Evolutionary conservation across 2,113 vertebrate genomes (phyloP), one percentile per base, ranked within the genome.

Genomic region (Albula glossodonta): DNA sequence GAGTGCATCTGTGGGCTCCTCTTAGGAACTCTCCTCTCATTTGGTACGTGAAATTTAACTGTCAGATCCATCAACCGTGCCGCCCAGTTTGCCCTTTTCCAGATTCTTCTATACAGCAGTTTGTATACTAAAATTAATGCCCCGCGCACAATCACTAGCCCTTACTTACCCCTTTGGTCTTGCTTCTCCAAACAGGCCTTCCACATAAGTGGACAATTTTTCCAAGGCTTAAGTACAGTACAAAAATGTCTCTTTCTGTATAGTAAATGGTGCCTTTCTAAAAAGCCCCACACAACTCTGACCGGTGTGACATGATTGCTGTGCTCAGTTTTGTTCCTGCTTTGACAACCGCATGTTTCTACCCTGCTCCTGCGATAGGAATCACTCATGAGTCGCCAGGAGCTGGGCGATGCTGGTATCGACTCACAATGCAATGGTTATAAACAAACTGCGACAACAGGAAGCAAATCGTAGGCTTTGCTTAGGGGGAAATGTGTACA

Each of bases 31-130:
- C 83, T 56, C 78, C 74, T 84, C 90, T 92, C 90, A 93, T 94
- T 91, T 92, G 92, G 93, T 93, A 91, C 89, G 92, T 87, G 89
- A 87, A 90, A 93, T 94, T 93, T 92, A 93, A 92, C 87, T 66
- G 89, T 6, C 19, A 52, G 88, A 83, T 88, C 82, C 31, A 8
- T 88, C 89, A 87, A 87, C 60, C 70, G 8, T 5, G n/a, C 63
- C n/a, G 70, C 70, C 70, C 22, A 31, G 70, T 74, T n/a, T 74
- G 31, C 70, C 22, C n/a, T 74, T 74, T 25, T n/a, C 9, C n/a
- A 74, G 70, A 10, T 22, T n/a, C 22, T 5, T 31, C 25, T 11
- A 74, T 74, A 22, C 70, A 74, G 60, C 2, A 9, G 22, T 2
- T 12, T 31, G 70, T 31, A 8, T n/a, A 5, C 70, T n/a, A 74